Evolutionary conservation across 1,140 invertebrate species (phyloP).

Genomic region (Tetranychus cinnabarinus): DNA sequence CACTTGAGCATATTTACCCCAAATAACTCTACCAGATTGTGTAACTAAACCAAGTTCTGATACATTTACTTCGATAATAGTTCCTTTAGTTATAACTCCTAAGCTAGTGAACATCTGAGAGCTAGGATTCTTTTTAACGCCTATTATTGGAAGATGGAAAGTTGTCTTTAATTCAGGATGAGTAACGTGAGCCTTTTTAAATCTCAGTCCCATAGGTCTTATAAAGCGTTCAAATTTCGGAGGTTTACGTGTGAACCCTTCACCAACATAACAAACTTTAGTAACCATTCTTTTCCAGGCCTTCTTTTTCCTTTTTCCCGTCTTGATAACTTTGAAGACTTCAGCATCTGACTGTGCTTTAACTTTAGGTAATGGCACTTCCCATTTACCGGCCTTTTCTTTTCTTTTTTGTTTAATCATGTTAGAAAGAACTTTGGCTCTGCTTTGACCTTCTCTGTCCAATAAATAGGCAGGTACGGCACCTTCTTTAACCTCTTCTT

Average conservation of each 20-base stretch:
- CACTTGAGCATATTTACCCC: slow-evolving; percentile 99
- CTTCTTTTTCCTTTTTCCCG: slow-evolving; percentile 83
- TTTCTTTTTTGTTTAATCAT: slow-evolving; percentile 99
- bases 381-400: slow-evolving; percentile 99
- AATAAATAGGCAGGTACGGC: slow-evolving; percentile 86
- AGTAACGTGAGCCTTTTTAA: slow-evolving; percentile 92
- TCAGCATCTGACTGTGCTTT: slow-evolving; percentile 89
- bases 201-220: slow-evolving; percentile 82
- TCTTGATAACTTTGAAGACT: slow-evolving; percentile 82
- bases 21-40: slow-evolving; percentile 95
- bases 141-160: slow-evolving; percentile 93
- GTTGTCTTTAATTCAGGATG: slow-evolving; percentile 98
- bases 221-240: slow-evolving; percentile 99
- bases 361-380: slow-evolving; percentile 96
- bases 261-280: slow-evolving; percentile 92
- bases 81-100: slow-evolving; percentile 96
- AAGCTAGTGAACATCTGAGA: slow-evolving; percentile 88
- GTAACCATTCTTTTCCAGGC: slow-evolving; percentile 99
- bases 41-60: slow-evolving; percentile 96
- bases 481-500: slow-evolving; percentile 57
- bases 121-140: slow-evolving; percentile 97
- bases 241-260: slow-evolving; percentile 94
- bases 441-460: slow-evolving; percentile 78
- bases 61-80: slow-evolving; percentile 91
- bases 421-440: slow-evolving; percentile 87